A percentile compares a stretch with the other conserved stretches of the same genome.
Conservation (phyloP, 2,888 invertebrate genomes). For the Helleia helle region DNA sequence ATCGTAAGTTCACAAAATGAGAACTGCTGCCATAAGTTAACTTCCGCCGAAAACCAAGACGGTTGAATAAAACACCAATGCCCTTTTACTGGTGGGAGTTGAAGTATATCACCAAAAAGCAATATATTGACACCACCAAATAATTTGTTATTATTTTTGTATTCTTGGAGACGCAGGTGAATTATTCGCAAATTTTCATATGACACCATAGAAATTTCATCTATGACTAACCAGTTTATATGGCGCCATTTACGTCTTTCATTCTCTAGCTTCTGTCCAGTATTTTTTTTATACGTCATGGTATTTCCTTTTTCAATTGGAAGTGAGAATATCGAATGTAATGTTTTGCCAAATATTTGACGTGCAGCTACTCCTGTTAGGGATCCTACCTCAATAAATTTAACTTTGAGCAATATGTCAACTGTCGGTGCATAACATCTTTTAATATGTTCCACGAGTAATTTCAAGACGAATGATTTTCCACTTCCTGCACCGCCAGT, state of each 20-base stretch:
- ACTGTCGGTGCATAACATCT: conserved; percentile 21
- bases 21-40: conserved; percentile 26
- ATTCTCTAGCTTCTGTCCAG: conserved; percentile 19
- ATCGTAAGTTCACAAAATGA: conserved; percentile 28
- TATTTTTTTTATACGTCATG: conserved; percentile 17
- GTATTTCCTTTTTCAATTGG: conserved; percentile 26
- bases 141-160: not conserved
- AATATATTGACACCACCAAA: not conserved
- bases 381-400: not conserved
- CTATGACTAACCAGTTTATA: conserved; percentile 25
- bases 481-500: conserved; percentile 27
- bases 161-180: not conserved
- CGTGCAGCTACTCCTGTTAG: conserved; percentile 7
- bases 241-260: conserved; percentile 26
- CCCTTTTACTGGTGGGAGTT: conserved; percentile 29
- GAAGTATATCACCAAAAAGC: conserved; percentile 26
- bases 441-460: conserved; percentile 25
- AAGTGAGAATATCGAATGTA: conserved; percentile 21
- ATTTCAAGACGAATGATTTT: conserved; percentile 25
- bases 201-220: conserved; percentile 29
- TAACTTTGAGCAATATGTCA: conserved; percentile 15
- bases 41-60: conserved; percentile 19
- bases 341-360: conserved; percentile 22
- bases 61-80: conserved; percentile 23
- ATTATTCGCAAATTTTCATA: conserved; percentile 21